Percentiles rank a stretch among this genome's conserved stretches.
phyloP scores from a whole-genome alignment of 2,888 invertebrate species.

The Rotaria magnacalcarata region DNA sequence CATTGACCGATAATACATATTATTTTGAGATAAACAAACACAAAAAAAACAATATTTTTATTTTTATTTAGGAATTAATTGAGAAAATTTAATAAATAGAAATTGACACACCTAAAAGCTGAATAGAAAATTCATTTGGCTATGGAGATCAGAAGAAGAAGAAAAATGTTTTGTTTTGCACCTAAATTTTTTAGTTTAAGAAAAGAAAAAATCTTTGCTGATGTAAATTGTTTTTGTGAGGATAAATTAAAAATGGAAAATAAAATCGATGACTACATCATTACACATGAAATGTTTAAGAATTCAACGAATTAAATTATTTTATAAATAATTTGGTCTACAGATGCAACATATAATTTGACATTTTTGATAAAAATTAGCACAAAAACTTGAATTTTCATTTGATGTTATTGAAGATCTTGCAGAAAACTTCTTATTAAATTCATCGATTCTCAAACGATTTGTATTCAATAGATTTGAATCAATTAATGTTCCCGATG shows the following conservation, averaged over 20 bases:
- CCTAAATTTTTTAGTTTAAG: no score
- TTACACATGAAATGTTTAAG: neutral
- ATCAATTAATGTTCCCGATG: neutral
- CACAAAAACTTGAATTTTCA: neutral
- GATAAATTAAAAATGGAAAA: neutral
- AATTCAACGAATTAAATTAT: neutral
- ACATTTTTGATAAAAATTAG: neutral
- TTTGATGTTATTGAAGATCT: neutral
- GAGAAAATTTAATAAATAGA: no score
- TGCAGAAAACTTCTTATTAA: neutral
- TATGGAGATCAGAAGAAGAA: no score
- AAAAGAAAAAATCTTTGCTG: no score
- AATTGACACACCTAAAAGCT: no score
- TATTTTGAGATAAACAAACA: no score
- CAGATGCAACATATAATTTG: neutral
- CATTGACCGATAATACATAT: no score
- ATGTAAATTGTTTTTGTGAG: neutral
- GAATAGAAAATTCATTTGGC: no score
- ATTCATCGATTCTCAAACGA: neutral
- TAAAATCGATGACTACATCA: neutral
- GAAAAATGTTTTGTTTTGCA: no score
- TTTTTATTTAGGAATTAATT: no score
- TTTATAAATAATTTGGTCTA: neutral
- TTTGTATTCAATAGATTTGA: neutral
- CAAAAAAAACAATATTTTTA: no score